Base-by-base conservation (phyloP, 2,888 invertebrate species). In the Leucophenga montana region DNA sequence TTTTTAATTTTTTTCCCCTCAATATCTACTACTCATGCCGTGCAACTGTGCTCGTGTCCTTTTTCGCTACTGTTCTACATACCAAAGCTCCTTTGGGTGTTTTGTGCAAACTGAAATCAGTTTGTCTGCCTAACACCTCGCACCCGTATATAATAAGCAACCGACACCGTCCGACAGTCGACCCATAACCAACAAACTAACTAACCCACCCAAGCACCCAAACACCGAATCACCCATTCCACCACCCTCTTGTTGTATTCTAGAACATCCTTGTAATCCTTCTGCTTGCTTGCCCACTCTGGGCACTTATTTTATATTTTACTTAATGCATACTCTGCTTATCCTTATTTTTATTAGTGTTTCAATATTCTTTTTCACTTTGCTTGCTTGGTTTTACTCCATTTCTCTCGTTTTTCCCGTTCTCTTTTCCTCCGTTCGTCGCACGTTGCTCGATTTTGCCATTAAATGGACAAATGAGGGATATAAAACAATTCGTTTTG, bases 401-500 rank as follows among this genome's bases (percentile, higher is more conserved):
- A 76, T 71, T 79, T 73, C 77, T 70, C 33, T 61, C 33, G 22
- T 48, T 78, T 73, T 59, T 70, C 13, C 50, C 69, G 67, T 69
- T 65, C 61, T 44, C 64, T 62, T 67, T 68, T 65, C 54, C 67
- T 61, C 69, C 73, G 31, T 27, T 71, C 61, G 71, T 73, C 61
- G 71, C 20, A 46, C 46, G 46, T 59, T 64, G 81, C 84, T 83
- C 84, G 84, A 83, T 85, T 83, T 83, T 78, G 77, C 80, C 85
- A 86, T 87, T 86, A 87, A 86, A 84, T 80, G 85, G 82, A 86
- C 86, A 86, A 86, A 86, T 85, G 86, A 86, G 85, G 82, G 83
- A 87, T 85, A 87, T 86, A 86, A 86, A 86, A 87, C 86, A 85
- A 86, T 87, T 87, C 86, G 83, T 81, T 84, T 78, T 81, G 84